phyloP scores from a whole-genome alignment of 2,113 vertebrate genomes.

The Thalassoma bifasciatum region DNA sequence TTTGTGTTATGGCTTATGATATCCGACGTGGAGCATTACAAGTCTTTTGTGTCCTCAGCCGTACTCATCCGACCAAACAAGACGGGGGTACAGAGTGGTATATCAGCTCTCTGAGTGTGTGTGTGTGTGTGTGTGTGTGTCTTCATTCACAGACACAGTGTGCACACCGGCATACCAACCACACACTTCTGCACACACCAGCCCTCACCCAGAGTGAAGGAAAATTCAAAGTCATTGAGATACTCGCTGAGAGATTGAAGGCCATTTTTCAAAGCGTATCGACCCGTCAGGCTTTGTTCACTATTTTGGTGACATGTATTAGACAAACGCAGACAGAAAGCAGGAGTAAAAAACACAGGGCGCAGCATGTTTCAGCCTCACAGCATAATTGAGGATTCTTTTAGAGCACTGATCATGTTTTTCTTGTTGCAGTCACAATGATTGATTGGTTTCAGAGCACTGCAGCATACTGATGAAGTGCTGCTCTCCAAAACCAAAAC shows the following conservation, averaged over 20 bases:
- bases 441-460: constrained; percentile 19
- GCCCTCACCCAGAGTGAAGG: neutral
- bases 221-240: constrained; percentile 44
- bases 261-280: constrained; percentile 46
- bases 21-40: constrained; percentile 19
- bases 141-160: constrained; percentile 27
- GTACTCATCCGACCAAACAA: constrained; percentile 4
- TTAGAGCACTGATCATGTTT: neutral
- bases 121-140: too few species aligned
- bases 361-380: constrained; percentile 10
- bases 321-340: constrained; percentile 19
- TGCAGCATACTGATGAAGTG: neutral
- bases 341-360: neutral
- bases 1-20: constrained; percentile 36
- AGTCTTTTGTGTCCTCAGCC: constrained; percentile 33
- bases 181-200: constrained; percentile 7
- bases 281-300: constrained; percentile 13
- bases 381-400: neutral
- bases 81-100: constrained; percentile 7
- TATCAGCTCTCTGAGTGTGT: neutral
- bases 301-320: constrained; percentile 48
- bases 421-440: neutral
- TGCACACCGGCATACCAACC: neutral
- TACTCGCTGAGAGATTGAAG: constrained; percentile 27
- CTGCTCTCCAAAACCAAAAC: neutral